Conservation (phyloP, 2,888 invertebrate genomes). For the Yponomeuta cagnagella region DNA sequence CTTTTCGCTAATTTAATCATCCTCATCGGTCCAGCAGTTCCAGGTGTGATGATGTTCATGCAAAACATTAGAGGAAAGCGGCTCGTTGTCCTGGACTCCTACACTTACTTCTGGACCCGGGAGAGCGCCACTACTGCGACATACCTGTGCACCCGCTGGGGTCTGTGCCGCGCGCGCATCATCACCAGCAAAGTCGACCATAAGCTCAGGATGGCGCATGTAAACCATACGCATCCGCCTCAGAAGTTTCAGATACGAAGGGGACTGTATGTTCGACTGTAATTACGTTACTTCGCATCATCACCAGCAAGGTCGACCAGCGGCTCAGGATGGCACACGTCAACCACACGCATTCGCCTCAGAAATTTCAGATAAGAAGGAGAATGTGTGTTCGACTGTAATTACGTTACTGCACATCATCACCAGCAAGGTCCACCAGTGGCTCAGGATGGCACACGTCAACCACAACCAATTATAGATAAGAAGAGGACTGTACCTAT, state of each 20-base stretch:
- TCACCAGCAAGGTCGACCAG: slow-evolving; percentile 16
- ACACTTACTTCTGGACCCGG: slow-evolving; percentile 20
- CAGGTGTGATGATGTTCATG: background rate
- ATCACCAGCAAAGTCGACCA: slow-evolving; percentile 17
- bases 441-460: slow-evolving; percentile 15
- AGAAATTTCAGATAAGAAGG: slow-evolving; percentile 22
- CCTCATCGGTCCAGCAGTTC: background rate
- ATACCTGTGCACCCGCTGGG: slow-evolving; percentile 22
- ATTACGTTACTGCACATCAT: slow-evolving; percentile 16
- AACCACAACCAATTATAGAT: slow-evolving; percentile 23
- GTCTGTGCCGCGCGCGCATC: slow-evolving; percentile 25
- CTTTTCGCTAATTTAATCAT: background rate
- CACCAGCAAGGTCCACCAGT: slow-evolving; percentile 14
- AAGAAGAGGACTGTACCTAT: slow-evolving; percentile 11
- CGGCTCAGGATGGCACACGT: slow-evolving; percentile 5
- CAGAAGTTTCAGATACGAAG: slow-evolving; percentile 23
- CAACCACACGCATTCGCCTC: slow-evolving; percentile 23
- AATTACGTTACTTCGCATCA: slow-evolving; percentile 15
- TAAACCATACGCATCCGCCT: slow-evolving; percentile 22
- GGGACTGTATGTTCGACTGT: slow-evolving; percentile 16
- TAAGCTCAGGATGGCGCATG: slow-evolving; percentile 1
- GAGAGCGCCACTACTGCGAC: slow-evolving; percentile 11
- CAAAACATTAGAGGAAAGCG: slow-evolving; percentile 13
- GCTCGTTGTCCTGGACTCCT: slow-evolving; percentile 21
- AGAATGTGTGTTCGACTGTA: slow-evolving; percentile 15